phyloP scores from a whole-genome alignment of 1,140 invertebrate species.

The Drosophila burlai region DNA sequence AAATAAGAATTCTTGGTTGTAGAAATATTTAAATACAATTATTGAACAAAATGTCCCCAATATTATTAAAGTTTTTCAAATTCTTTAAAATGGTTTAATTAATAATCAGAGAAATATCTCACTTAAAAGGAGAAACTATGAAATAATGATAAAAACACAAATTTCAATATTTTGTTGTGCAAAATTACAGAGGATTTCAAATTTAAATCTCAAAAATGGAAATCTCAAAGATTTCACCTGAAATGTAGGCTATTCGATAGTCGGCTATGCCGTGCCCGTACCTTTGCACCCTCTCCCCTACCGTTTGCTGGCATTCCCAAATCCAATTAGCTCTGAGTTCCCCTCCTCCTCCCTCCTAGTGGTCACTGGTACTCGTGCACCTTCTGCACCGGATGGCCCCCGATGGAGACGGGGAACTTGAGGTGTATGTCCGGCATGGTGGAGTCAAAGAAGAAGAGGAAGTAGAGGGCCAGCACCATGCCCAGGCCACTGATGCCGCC shows the following conservation, averaged over 20 bases:
- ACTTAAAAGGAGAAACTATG: too few relatives aligned
- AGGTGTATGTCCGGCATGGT: slow-evolving; percentile 81
- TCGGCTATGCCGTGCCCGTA: not conserved
- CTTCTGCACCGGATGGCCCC: slow-evolving; percentile 77
- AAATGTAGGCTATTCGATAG: not conserved
- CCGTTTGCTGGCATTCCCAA: slow-evolving; percentile 25
- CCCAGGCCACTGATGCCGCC: slow-evolving; percentile 80
- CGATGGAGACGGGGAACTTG: slow-evolving; percentile 79
- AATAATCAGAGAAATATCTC: too few relatives aligned
- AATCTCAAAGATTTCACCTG: not conserved
- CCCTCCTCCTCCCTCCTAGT: not conserved
- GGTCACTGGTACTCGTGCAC: slow-evolving; percentile 74
- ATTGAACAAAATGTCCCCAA: too few relatives aligned
- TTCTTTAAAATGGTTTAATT: too few relatives aligned
- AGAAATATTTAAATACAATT: too few relatives aligned
- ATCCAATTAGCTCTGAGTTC: slow-evolving; percentile 53
- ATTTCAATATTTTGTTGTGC: too few relatives aligned
- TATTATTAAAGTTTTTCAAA: too few relatives aligned
- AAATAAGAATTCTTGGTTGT: too few relatives aligned
- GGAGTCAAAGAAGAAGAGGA: slow-evolving; percentile 78
- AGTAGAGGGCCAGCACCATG: slow-evolving; percentile 74
- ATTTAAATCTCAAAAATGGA: too few relatives aligned
- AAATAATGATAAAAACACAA: too few relatives aligned
- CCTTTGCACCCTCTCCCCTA: not conserved
- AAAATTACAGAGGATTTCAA: too few relatives aligned